A percentile compares a stretch with the other conserved stretches of the same genome.
phyloP scores from a whole-genome alignment of 2,888 invertebrate species.

The Ennomos fuscantarius region DNA sequence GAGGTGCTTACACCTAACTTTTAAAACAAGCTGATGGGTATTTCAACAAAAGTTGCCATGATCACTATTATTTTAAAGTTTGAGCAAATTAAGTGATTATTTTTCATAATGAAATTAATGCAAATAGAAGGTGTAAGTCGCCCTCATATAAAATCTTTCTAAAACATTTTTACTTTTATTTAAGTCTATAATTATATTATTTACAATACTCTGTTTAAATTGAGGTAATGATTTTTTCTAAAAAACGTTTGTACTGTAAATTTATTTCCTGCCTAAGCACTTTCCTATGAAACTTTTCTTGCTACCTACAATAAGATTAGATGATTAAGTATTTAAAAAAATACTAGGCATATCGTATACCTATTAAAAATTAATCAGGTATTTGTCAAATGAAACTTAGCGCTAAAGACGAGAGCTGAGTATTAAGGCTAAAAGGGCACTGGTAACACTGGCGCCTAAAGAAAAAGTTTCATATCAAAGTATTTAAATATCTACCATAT shows the following conservation, averaged over 20 bases:
- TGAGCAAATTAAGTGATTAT: conserved; percentile 37
- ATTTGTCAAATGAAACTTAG: no score
- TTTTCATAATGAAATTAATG: conserved; percentile 6
- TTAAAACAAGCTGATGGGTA: conserved; percentile 26
- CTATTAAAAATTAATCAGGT: no score
- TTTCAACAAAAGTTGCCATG: conserved; percentile 28
- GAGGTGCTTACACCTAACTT: conserved; percentile 53
- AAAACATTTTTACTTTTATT: conserved; percentile 52
- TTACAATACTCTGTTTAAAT: conserved; percentile 74
- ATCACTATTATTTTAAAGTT: conserved; percentile 23
- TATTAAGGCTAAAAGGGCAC: not conserved
- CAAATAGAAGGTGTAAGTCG: conserved; percentile 61
- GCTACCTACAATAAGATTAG: no score
- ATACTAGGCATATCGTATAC: no score
- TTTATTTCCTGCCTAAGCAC: conserved; percentile 37
- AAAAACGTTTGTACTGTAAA: conserved; percentile 44
- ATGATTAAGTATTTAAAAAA: no score
- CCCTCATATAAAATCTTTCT: conserved; percentile 65
- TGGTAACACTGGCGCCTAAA: not conserved
- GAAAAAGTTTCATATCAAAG: conserved; percentile 21
- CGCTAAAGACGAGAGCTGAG: not conserved
- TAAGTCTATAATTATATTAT: conserved; percentile 63
- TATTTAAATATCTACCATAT: conserved; percentile 33
- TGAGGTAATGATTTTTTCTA: conserved; percentile 67
- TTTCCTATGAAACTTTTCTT: conserved; percentile 22